phyloP scores from a whole-genome alignment of 1,140 invertebrate genomes.

The Battus philenor region DNA sequence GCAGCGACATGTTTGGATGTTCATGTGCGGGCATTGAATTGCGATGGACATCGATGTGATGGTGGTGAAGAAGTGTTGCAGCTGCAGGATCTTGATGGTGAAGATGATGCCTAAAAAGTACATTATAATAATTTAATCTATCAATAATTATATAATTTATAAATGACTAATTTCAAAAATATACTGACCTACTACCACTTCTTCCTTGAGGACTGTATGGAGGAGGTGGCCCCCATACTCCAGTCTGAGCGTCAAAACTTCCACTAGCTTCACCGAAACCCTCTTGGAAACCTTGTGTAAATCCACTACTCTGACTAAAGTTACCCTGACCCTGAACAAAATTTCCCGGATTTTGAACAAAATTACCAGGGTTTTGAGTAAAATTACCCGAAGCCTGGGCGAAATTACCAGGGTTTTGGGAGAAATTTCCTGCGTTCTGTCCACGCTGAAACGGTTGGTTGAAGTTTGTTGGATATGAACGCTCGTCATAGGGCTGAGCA shows the following conservation, averaged over 20 bases:
- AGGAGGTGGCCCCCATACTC: slow-evolving; percentile 67
- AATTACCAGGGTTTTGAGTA: slow-evolving; percentile 29
- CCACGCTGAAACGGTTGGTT: slow-evolving; percentile 32
- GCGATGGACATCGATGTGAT: slow-evolving; percentile 58
- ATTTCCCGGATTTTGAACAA: slow-evolving; percentile 23
- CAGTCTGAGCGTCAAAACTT: slow-evolving; percentile 56
- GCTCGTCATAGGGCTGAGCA: slow-evolving; percentile 37
- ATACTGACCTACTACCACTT: slow-evolving; percentile 48
- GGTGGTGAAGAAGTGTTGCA: slow-evolving; percentile 58
- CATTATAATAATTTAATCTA: too few species aligned
- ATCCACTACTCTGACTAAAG: slow-evolving; percentile 31
- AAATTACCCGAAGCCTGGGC: slow-evolving; percentile 23
- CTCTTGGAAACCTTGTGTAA: slow-evolving; percentile 32
- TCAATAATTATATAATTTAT: not conserved
- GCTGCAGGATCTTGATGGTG: slow-evolving; percentile 65
- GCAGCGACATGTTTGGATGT: slow-evolving; percentile 31
- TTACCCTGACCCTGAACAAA: slow-evolving; percentile 30
- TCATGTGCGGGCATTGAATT: slow-evolving; percentile 42
- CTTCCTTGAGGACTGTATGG: slow-evolving; percentile 72
- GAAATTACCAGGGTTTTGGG: slow-evolving; percentile 20
- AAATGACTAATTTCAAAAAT: slow-evolving; percentile 4
- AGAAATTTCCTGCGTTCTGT: slow-evolving; percentile 27
- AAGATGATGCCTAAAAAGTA: slow-evolving; percentile 52
- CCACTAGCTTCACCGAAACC: slow-evolving; percentile 49
- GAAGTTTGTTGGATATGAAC: slow-evolving; percentile 35